Conservation (phyloP, 1,140 invertebrate species). For the Drosophila bifasciata region DNA sequence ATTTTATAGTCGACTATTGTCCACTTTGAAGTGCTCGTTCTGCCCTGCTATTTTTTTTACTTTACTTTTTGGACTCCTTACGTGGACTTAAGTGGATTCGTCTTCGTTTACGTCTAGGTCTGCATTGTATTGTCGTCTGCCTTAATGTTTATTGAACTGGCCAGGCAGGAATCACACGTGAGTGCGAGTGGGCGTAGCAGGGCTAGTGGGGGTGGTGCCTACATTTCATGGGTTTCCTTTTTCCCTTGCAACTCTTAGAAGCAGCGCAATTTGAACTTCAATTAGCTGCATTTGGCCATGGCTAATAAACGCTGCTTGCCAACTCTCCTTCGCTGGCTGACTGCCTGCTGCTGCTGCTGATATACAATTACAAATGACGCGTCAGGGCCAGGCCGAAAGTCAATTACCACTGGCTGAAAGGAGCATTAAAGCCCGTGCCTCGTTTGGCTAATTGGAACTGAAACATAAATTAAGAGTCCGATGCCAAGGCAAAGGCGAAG, state of each 20-base stretch:
- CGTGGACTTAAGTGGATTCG: slow-evolving; percentile 69
- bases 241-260: slow-evolving; percentile 23
- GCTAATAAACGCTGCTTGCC: slow-evolving; percentile 57
- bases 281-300: slow-evolving; percentile 72
- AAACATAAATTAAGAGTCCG: slow-evolving; percentile 81
- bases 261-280: slow-evolving; percentile 77
- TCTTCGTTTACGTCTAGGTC: slow-evolving; percentile 53
- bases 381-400: slow-evolving; percentile 78
- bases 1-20: no score
- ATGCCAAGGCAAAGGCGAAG: slow-evolving; percentile 51
- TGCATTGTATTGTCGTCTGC: slow-evolving; percentile 33
- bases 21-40: no score
- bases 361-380: slow-evolving; percentile 81
- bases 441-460: slow-evolving; percentile 79
- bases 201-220: slow-evolving; percentile 15
- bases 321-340: no score
- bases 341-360: slow-evolving; percentile 12
- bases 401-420: slow-evolving; percentile 61
- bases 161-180: slow-evolving; percentile 53
- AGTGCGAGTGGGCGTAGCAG: slow-evolving; percentile 8
- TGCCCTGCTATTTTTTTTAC: background rate
- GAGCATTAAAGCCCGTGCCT: slow-evolving; percentile 71
- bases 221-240: slow-evolving; percentile 76
- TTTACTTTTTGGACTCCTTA: slow-evolving; percentile 35
- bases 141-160: slow-evolving; percentile 53